Base-by-base conservation (phyloP, 2,797 vertebrate genomes). In the Heteromormyrus szaboi region DNA sequence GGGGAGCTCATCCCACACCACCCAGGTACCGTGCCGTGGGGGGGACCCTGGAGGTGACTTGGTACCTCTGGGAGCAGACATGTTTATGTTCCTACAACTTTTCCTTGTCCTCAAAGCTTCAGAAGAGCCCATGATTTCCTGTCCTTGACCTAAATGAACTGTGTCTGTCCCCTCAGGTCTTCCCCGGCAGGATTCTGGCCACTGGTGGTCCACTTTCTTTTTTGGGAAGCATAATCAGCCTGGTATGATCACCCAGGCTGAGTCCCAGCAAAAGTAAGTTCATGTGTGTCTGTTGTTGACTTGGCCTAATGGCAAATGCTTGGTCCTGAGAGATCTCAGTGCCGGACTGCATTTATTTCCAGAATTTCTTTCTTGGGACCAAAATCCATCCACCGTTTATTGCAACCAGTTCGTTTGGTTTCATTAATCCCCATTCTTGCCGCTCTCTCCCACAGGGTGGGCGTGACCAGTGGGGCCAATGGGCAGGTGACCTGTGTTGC, bases 161-260 rank as follows among this genome's bases (percentile, higher is more conserved):
- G 8, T 4, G 8, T 14, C 19, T 17, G 14, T 87, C 4, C 56
- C 37, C 54, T 0, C 91, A 99, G 98, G 97, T 91, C 97, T 99
- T 90, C 96, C 97, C 4, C 97, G 97, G 88, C 96, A 98, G 12
- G 97, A 99, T 91, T 97, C 98, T 0, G 98, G 98, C 0, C 97
- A 98, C 93, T 99, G 98, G 98, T 99, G 98, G 98, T 95, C 97
- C 87, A 97, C 97, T 79, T 98, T 98, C 94, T 99, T 98, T 94
- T 98, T 98, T 0, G 97, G 96, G 41, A 99, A 98, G 93, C 92
- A 93, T 0, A 91, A 93, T 85, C 94, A 95, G 90, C 95, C 96
- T 0, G 91, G 95, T 90, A 93, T 96, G 95, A 96, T 95, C 48
- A 96, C 95, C 0, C 95, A 97, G 88, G 91, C 94, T 0, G 98